Percentiles rank a stretch among this genome's conserved stretches.
These are phyloP conservation scores for Oxytorus armatus DNA, from an alignment of 2,888 invertebrate species.

Conservation along the genomic window DNA sequence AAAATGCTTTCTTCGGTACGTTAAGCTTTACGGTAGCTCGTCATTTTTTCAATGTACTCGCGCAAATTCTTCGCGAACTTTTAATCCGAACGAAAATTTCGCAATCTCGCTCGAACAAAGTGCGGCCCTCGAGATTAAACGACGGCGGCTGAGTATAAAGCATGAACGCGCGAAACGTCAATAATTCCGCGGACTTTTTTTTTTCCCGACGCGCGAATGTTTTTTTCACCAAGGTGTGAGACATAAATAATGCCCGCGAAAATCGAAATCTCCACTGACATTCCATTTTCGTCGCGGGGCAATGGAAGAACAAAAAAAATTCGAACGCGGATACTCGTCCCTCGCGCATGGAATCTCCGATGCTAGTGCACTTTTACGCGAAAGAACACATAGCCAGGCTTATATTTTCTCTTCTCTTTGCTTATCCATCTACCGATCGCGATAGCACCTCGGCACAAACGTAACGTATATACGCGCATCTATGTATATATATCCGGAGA, in stretches of 20 bases:
- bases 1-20: too few species aligned
- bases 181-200: not conserved
- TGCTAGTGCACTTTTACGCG: constrained; percentile 5
- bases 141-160: not conserved
- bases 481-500: not conserved
- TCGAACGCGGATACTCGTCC: not conserved
- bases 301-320: constrained; percentile 5
- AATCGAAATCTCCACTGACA: constrained; percentile 7
- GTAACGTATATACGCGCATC: not conserved
- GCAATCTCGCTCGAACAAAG: too few species aligned
- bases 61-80: too few species aligned
- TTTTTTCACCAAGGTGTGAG: not conserved
- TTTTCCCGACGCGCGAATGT: not conserved
- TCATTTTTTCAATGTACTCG: too few species aligned
- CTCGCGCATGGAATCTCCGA: constrained; percentile 2
- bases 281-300: constrained; percentile 23
- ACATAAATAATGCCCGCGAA: constrained; percentile 25
- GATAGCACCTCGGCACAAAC: constrained; percentile 13
- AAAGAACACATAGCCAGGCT: constrained; percentile 4
- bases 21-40: too few species aligned
- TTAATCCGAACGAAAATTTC: too few species aligned
- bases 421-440: constrained; percentile 42
- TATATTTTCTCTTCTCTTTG: constrained; percentile 3
- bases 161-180: constrained; percentile 6
- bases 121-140: constrained; percentile 25